Percentiles rank a stretch among this genome's conserved stretches.
phyloP scores from a whole-genome alignment of 2,113 vertebrate species.

The Pachypanchax playfairii region DNA sequence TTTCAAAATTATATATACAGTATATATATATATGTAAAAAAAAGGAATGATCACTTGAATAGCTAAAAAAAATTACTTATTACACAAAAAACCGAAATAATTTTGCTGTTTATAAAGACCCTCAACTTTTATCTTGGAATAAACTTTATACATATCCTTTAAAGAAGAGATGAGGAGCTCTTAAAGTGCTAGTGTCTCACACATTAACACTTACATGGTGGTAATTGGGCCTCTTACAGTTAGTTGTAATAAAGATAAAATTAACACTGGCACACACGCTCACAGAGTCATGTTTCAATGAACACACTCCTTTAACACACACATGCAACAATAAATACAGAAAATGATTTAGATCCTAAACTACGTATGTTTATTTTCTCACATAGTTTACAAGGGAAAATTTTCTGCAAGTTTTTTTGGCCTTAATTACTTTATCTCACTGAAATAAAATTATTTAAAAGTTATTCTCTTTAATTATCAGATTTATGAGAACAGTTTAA shows the following conservation, averaged over 20 bases:
- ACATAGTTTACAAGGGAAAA: no score
- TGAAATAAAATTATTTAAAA: no score
- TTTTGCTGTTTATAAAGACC: no score
- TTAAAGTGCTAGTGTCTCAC: slow-evolving; percentile 18
- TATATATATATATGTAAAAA: neutral
- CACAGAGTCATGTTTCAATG: slow-evolving; percentile 9
- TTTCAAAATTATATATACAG: neutral
- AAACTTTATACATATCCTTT: neutral
- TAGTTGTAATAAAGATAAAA: slow-evolving; percentile 39
- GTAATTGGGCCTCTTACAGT: slow-evolving; percentile 43
- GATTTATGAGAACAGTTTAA: no score
- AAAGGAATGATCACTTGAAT: no score
- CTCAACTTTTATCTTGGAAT: no score
- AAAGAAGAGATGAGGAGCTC: neutral
- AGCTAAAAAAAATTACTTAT: no score
- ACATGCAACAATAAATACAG: neutral
- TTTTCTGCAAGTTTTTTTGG: no score
- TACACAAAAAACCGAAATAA: no score
- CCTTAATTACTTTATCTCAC: no score
- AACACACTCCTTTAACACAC: neutral
- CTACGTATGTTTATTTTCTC: neutral
- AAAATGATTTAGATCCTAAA: neutral
- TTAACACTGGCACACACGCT: slow-evolving; percentile 32
- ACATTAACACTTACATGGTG: slow-evolving; percentile 29
- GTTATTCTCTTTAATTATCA: no score